Conservation (phyloP, 2,888 invertebrate genomes). For the Apoderus coryli region DNA sequence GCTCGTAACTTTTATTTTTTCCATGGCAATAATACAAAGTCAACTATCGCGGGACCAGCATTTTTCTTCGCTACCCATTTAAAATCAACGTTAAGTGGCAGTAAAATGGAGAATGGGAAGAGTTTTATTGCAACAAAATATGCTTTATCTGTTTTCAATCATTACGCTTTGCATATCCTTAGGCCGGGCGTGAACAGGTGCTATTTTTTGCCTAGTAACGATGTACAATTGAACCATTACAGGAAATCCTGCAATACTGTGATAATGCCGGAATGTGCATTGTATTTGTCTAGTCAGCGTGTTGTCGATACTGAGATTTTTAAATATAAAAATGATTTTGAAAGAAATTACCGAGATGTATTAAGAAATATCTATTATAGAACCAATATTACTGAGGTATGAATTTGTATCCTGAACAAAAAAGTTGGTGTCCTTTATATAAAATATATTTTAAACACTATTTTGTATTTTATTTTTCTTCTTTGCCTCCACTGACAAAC, state of each 20-base stretch:
- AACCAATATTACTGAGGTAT: slow-evolving; percentile 10
- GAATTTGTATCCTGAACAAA: no score
- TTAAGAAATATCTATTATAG: slow-evolving; percentile 6
- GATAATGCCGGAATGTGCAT: slow-evolving; percentile 28
- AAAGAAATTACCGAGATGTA: slow-evolving; percentile 14
- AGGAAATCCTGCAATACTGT: slow-evolving; percentile 32
- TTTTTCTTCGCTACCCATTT: slow-evolving; percentile 21
- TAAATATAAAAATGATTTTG: slow-evolving; percentile 22
- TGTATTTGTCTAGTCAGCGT: slow-evolving; percentile 25
- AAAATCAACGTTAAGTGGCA: slow-evolving; percentile 36
- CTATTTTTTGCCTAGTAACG: slow-evolving; percentile 41
- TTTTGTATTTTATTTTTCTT: no score
- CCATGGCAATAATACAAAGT: slow-evolving; percentile 9
- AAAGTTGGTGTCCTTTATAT: no score
- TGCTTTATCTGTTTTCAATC: slow-evolving; percentile 59
- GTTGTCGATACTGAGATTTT: slow-evolving; percentile 22
- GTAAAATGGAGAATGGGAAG: slow-evolving; percentile 51
- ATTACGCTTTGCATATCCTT: slow-evolving; percentile 50
- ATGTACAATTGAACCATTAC: slow-evolving; percentile 55
- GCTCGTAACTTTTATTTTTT: slow-evolving; percentile 47
- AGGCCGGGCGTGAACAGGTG: slow-evolving; percentile 38
- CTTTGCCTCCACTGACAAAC: no score
- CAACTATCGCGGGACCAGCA: slow-evolving; percentile 14
- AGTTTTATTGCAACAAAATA: slow-evolving; percentile 52
- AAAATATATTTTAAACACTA: no score